Conservation (phyloP, 2,888 invertebrate genomes). For the Lycia hirtaria region DNA sequence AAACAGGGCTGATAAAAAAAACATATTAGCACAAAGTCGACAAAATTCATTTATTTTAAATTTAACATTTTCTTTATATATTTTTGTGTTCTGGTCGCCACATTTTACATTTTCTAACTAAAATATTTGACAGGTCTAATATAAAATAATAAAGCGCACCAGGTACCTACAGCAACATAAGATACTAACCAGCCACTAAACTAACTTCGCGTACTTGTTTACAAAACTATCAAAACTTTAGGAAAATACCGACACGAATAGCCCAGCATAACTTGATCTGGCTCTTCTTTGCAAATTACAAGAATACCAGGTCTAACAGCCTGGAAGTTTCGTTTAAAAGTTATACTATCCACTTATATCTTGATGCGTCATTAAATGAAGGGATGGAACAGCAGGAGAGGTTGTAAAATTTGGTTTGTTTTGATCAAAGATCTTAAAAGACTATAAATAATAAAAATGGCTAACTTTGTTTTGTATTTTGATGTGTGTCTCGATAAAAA, state of each 20-base stretch:
- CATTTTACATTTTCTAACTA: slow-evolving; percentile 1
- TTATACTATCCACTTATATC: slow-evolving; percentile 15
- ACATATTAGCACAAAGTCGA: no score
- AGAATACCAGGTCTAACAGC: background rate
- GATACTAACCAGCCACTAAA: slow-evolving; percentile 9
- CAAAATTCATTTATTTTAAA: no score
- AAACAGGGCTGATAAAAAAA: no score
- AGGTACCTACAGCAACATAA: slow-evolving; percentile 7
- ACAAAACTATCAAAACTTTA: slow-evolving; percentile 17
- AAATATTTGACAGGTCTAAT: background rate
- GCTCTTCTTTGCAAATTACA: background rate
- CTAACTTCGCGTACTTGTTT: slow-evolving; percentile 7
- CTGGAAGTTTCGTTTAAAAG: slow-evolving; percentile 11
- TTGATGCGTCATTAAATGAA: slow-evolving; percentile 22
- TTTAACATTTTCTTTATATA: background rate
- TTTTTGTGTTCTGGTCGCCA: no score
- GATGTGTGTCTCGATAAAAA: background rate
- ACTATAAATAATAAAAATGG: slow-evolving; percentile 6
- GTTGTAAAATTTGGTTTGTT: slow-evolving; percentile 27
- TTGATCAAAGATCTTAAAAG: slow-evolving; percentile 9
- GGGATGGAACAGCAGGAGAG: slow-evolving; percentile 23
- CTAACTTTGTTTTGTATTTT: background rate
- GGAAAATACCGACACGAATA: slow-evolving; percentile 12
- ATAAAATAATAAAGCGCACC: background rate
- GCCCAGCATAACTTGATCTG: slow-evolving; percentile 8